Conservation (phyloP, 2,797 vertebrate species). For the Dendrocincla fuliginosa region DNA sequence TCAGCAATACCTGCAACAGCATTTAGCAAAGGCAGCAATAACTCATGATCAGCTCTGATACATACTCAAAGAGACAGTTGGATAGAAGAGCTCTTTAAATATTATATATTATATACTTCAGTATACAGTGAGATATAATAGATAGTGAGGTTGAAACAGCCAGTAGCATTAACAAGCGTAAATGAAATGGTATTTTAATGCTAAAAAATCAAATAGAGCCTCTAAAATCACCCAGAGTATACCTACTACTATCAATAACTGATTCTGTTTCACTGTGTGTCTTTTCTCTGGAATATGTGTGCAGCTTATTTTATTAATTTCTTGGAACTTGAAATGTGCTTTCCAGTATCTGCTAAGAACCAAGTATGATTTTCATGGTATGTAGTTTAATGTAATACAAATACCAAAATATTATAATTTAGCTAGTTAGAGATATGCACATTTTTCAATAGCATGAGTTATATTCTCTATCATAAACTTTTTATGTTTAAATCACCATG, state of each 20-base stretch:
- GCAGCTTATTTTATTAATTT: background rate
- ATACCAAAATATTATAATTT: background rate
- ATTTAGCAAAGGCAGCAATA: background rate
- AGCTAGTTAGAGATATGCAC: background rate
- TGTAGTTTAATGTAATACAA: background rate
- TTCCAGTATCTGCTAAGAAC: background rate
- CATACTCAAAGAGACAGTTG: background rate
- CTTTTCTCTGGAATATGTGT: background rate
- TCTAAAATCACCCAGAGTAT: background rate
- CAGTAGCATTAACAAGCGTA: background rate
- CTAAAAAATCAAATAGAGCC: background rate
- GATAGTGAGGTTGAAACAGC: background rate
- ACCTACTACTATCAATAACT: background rate
- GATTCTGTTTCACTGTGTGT: accelerated
- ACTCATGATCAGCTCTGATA: background rate
- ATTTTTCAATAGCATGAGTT: background rate
- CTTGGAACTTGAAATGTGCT: background rate
- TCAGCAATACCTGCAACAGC: background rate
- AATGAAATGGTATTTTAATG: background rate
- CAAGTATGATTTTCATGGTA: background rate
- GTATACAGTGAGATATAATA: background rate
- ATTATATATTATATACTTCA: background rate
- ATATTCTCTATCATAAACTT: background rate
- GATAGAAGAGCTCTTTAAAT: background rate
- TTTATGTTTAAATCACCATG: background rate